Evolutionary conservation across 2,113 vertebrate species (phyloP).

Genomic region (Triplophysa siluroides): DNA sequence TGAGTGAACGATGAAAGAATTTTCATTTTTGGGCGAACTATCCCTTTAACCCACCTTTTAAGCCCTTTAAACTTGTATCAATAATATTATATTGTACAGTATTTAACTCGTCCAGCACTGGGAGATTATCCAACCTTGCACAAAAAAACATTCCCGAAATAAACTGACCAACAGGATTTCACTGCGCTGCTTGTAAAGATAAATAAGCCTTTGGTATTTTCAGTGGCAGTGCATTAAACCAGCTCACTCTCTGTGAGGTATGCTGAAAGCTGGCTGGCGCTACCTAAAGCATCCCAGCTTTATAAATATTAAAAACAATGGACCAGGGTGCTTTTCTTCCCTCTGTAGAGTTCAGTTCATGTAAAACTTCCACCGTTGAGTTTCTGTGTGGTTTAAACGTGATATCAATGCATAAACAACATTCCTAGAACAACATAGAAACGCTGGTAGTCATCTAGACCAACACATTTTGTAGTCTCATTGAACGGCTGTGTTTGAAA

Average conservation of each 20-base stretch:
- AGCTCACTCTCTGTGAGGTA: conserved; percentile 28
- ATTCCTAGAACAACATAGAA: conserved; percentile 26
- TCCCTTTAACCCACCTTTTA: too few species aligned
- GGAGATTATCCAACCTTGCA: conserved; percentile 71
- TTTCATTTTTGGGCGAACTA: too few species aligned
- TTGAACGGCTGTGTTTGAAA: conserved; percentile 53
- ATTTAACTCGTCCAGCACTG: too few species aligned
- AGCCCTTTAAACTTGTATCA: too few species aligned
- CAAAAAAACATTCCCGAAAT: conserved; percentile 66
- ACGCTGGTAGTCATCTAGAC: conserved; percentile 49
- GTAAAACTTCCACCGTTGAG: conserved; percentile 57
- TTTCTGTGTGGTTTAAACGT: conserved; percentile 25
- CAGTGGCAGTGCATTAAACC: conserved; percentile 62
- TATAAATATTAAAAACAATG: conserved; percentile 70
- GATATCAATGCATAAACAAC: conserved; percentile 38
- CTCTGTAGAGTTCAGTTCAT: conserved; percentile 59
- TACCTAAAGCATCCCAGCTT: conserved; percentile 64
- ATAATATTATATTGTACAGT: too few species aligned
- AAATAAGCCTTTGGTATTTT: conserved; percentile 65
- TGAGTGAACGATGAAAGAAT: too few species aligned
- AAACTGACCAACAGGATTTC: conserved; percentile 71
- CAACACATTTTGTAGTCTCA: conserved; percentile 31
- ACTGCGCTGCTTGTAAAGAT: conserved; percentile 64
- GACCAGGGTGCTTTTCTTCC: conserved; percentile 60
- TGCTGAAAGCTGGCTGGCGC: conserved; percentile 62